Evolutionary conservation across 2,113 vertebrate species (phyloP), one percentile per base, ranked within the genome.

Genomic region (Melanerpes aurifrons): DNA sequence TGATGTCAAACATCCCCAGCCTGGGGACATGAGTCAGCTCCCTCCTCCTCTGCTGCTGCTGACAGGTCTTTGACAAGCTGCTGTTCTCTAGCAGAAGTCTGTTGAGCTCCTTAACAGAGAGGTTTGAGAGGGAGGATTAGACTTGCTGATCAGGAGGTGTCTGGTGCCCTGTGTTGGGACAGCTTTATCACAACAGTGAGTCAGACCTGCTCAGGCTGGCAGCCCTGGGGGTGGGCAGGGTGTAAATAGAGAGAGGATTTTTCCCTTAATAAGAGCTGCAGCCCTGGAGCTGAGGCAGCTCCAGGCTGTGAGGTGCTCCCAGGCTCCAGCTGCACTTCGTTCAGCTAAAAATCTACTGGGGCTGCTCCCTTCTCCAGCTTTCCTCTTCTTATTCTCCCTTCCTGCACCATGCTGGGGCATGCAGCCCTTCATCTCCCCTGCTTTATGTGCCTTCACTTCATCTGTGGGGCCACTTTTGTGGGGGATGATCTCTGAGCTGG

Each of bases 311-410:
- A 89, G 84, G 48, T 57, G 53, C 59, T 92, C 63, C 56, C 74
- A 76, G 72, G 72, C 61, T 87, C 68, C 92, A 87, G 76, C 82
- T 81, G 82, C 32, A 22, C 79, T 92, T 87, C 54, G 62, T 90
- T 90, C 69, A 73, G 71, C 63, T 82, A 47, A 80, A 76, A 47
- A 54, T 54, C 70, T 81, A 73, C 50, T 66, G 59, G 37, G 59
- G 67, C 79, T 40, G 53, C 72, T 72, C 76, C 78, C 62, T 80
- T 90, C 63, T 71, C 45, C 12, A 17, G 56, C 45, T 81, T 81
- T 57, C 47, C 53, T 63, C 61, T 64, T 83, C 67, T 82, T 78
- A 24, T 21, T 71, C 77, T 88, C 37, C 12, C 64, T 76, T 62
- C 50, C 47, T 35, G 40, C 31, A 50, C 31, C 81, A 12, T 24